Base-by-base conservation (phyloP, 2,113 vertebrate species). In the Hippocampus comes region DNA sequence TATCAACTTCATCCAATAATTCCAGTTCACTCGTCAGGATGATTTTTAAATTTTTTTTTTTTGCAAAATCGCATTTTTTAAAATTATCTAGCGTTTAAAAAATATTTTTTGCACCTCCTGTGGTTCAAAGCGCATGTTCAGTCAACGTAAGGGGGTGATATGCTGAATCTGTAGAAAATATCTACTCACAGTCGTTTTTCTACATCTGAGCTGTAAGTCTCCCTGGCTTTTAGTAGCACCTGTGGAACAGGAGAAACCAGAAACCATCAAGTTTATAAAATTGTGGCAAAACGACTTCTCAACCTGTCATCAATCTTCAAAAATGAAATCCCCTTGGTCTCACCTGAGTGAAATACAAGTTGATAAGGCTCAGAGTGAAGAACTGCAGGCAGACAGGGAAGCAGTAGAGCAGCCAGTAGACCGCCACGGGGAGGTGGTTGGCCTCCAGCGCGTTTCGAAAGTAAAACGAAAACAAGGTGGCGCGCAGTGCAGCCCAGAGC, bases 351-450 rank as follows among this genome's bases (percentile, higher is more conserved):
- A 95, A 95, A 82, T 95, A 95, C 67, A 95, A 89, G 75, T 93
- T 95, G 82, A 95, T 94, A 49, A 95, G 94, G 71, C 92, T 94
- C 80, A 95, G 89, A 0, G 95, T 95, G 91, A 95, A 95, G 86
- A 95, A 95, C 91, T 95, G 95, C 80, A 95, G 86, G 77, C 95
- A 95, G 25, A 95, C 94, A 0, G 95, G 95, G 80, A 90, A 95
- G 84, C 95, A 95, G 80, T 95, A 95, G 46, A 95, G 92, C 46
- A 95, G 91, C 95, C 95, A 95, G 74, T 93, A 95, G 72, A 88
- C 81, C 2, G 90, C 85, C 1, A 90, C 89, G 10, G 92, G 90
- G 41, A 96, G 85, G 70, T 84, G 93, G 81, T 95, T 96, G 83
- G 95, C 95, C 9, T 92, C 85, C 70, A 93, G 78, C 0, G 94